Evolutionary conservation across 2,888 invertebrate genomes (phyloP).

Genomic region (Linyphia triangularis): DNA sequence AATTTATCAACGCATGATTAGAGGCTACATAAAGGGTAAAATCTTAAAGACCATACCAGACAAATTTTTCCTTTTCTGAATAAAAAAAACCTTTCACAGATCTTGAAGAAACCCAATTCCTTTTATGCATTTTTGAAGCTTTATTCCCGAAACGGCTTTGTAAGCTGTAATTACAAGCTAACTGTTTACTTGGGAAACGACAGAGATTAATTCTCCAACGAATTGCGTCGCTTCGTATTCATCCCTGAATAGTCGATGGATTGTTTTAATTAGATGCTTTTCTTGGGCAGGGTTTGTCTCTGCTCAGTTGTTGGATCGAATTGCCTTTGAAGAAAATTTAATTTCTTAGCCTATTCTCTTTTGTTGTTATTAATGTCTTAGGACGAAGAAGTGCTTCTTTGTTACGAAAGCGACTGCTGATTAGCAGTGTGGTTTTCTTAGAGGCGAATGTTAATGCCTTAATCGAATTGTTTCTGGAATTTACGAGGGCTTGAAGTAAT

Average conservation of each 20-base stretch:
- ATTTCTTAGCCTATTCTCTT: conserved; percentile 27
- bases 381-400: background rate
- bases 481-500: background rate
- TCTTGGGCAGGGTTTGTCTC: conserved; percentile 9
- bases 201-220: conserved; percentile 48
- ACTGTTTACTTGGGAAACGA: conserved; percentile 44
- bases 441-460: background rate
- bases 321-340: conserved; percentile 53
- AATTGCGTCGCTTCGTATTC: background rate
- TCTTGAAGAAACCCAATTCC: conserved; percentile 5
- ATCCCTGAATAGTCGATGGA: conserved; percentile 38
- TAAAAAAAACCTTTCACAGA: background rate
- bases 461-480: background rate
- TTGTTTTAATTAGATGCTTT: conserved; percentile 49
- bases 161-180: conserved; percentile 49
- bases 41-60: conserved; percentile 31
- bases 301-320: conserved; percentile 1
- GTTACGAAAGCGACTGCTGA: background rate
- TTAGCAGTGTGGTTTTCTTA: conserved; percentile 21
- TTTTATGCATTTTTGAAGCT: conserved; percentile 3
- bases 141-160: background rate
- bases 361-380: background rate
- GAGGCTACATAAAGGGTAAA: conserved; percentile 45
- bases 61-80: background rate
- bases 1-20: conserved; percentile 53